A percentile compares a stretch with the other conserved stretches of the same genome.
Evolutionary conservation across 1,140 invertebrate genomes (phyloP).

Genomic region (Branchinecta lynchi): DNA sequence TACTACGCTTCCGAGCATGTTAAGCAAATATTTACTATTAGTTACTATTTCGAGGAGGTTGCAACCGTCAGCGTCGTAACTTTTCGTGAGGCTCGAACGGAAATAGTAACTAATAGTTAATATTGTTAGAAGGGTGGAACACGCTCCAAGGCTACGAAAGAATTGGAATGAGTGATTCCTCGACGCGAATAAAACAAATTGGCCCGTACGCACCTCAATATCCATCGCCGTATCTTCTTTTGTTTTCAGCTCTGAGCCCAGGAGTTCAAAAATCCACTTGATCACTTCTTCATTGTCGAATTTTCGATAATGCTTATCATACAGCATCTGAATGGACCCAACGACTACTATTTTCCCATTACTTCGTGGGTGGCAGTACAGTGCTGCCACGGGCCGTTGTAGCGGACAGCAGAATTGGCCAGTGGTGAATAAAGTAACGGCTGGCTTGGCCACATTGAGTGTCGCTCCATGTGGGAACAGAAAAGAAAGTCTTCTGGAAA

Average conservation of each 20-base stretch:
- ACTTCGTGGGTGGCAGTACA: slow-evolving; percentile 39
- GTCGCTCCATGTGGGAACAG: slow-evolving; percentile 93
- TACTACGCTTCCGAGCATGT: no score
- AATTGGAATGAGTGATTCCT: no score
- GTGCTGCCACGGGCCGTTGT: slow-evolving; percentile 75
- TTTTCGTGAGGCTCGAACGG: no score
- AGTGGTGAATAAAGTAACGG: slow-evolving; percentile 71
- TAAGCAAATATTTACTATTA: no score
- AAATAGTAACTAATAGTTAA: no score
- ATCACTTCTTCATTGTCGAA: background rate
- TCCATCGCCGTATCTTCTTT: background rate
- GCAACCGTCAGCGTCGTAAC: no score
- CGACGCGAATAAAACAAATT: no score
- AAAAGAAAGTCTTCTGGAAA: slow-evolving; percentile 55
- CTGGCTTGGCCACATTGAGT: slow-evolving; percentile 77
- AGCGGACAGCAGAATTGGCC: slow-evolving; percentile 85
- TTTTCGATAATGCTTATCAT: slow-evolving; percentile 36
- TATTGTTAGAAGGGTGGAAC: no score
- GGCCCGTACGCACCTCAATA: no score
- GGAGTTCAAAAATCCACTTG: background rate
- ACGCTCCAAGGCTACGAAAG: no score
- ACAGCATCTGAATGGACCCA: slow-evolving; percentile 59
- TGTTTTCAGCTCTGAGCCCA: background rate
- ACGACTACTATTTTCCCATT: slow-evolving; percentile 55
- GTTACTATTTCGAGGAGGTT: no score